Evolutionary conservation across 2,797 vertebrate genomes (phyloP).

Genomic region (Leptodactylus fallax): DNA sequence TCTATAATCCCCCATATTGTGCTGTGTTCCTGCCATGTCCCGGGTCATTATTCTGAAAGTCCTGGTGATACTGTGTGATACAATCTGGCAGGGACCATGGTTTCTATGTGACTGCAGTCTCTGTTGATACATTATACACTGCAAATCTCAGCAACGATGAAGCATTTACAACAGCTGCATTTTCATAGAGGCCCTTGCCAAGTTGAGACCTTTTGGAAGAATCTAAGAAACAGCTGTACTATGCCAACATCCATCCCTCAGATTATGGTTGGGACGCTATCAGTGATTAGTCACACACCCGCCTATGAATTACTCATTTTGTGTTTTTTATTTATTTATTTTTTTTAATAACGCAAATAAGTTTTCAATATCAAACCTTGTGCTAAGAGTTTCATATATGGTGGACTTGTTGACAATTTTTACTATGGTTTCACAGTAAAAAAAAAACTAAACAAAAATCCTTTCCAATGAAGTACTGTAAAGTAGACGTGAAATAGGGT

Average conservation of each 20-base stretch:
- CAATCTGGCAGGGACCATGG: not conserved
- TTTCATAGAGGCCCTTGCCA: constrained; percentile 3
- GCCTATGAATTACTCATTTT: not conserved
- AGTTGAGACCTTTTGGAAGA: not conserved
- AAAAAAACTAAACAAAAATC: too few relatives aligned
- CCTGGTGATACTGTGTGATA: not conserved
- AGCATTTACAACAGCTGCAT: constrained; percentile 16
- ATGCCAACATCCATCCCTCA: constrained; percentile 1
- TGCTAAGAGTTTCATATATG: not conserved
- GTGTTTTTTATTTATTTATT: not conserved
- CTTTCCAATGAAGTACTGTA: too few relatives aligned
- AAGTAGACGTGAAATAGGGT: too few relatives aligned
- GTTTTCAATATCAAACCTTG: not conserved
- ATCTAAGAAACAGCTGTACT: constrained; percentile 13
- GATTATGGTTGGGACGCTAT: not conserved
- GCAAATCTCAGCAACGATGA: not conserved
- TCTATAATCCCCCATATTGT: not conserved
- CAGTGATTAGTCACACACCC: constrained; percentile 4
- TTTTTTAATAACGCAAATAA: too few relatives aligned
- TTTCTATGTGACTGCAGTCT: not conserved
- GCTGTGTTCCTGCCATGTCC: not conserved
- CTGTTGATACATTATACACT: constrained; percentile 14
- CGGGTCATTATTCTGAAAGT: not conserved
- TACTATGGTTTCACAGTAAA: too few relatives aligned
- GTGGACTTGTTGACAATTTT: not conserved